phyloP scores from a whole-genome alignment of 1,140 invertebrate species.

The Globodera ellingtonae region DNA sequence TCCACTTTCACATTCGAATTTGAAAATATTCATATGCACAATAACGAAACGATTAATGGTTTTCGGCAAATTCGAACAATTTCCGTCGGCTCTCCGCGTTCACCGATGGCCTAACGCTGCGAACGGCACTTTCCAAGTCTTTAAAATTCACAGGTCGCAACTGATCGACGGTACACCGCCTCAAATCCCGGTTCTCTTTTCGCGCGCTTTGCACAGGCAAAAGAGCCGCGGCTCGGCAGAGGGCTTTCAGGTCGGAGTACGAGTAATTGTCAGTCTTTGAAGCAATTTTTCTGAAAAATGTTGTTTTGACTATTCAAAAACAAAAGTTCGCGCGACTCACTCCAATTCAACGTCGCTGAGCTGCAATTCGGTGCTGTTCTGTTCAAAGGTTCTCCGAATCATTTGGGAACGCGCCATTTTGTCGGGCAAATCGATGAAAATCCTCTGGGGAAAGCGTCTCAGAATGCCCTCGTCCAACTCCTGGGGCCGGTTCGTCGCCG shows the following conservation, averaged over 20 bases:
- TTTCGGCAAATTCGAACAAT: slow-evolving; percentile 48
- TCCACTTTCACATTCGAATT: not conserved
- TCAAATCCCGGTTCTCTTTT: slow-evolving; percentile 19
- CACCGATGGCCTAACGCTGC: slow-evolving; percentile 48
- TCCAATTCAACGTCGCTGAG: slow-evolving; percentile 40
- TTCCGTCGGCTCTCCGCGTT: slow-evolving; percentile 49
- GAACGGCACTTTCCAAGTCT: slow-evolving; percentile 41
- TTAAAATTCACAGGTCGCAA: slow-evolving; percentile 40
- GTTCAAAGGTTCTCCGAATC: slow-evolving; percentile 75
- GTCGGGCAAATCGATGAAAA: slow-evolving; percentile 88
- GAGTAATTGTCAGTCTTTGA: slow-evolving; percentile 52
- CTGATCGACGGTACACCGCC: slow-evolving; percentile 36
- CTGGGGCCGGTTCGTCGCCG: slow-evolving; percentile 92
- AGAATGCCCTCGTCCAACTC: slow-evolving; percentile 87
- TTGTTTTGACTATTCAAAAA: slow-evolving; percentile 11
- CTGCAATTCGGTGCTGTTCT: slow-evolving; percentile 71
- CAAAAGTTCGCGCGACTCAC: slow-evolving; percentile 21
- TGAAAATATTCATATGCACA: not conserved
- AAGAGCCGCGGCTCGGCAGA: slow-evolving; percentile 61
- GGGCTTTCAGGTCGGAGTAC: slow-evolving; percentile 52
- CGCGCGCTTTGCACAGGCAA: slow-evolving; percentile 46
- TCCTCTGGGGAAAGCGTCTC: slow-evolving; percentile 80
- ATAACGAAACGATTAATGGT: not conserved
- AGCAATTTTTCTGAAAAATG: slow-evolving; percentile 48
- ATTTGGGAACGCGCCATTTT: slow-evolving; percentile 77